phyloP scores from a whole-genome alignment of 2,113 vertebrate genomes.

The Oplegnathus fasciatus region DNA sequence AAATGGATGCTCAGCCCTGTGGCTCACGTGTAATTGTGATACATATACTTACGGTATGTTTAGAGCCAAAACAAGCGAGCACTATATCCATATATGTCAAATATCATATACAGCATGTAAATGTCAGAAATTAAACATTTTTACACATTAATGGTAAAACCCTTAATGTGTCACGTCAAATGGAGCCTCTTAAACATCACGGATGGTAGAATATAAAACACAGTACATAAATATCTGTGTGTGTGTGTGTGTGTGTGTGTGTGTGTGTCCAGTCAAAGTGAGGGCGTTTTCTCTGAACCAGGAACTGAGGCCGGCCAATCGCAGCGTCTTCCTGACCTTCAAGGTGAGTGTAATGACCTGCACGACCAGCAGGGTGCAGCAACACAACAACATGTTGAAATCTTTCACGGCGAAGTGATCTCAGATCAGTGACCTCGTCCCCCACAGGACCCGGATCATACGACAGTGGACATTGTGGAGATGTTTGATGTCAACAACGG shows the following conservation, averaged over 20 bases:
- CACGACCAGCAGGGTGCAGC: neutral
- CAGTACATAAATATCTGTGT: neutral
- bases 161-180: no score
- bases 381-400: neutral
- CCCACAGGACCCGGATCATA: slow-evolving; percentile 89
- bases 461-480: slow-evolving; percentile 88
- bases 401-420: neutral
- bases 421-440: neutral
- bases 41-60: no score
- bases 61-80: no score
- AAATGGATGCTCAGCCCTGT: no score
- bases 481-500: slow-evolving; percentile 90
- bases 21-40: no score
- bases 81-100: no score
- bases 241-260: slow-evolving; percentile 28
- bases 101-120: no score
- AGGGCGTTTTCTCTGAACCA: slow-evolving; percentile 92
- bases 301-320: slow-evolving; percentile 88
- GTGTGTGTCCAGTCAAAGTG: slow-evolving; percentile 67
- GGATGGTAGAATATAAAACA: no score
- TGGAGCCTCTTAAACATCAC: no score
- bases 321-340: slow-evolving; percentile 89
- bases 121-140: no score
- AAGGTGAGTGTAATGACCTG: slow-evolving; percentile 80
- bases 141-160: no score